These are phyloP conservation scores for Gandaritis pyraliata DNA, from an alignment of 2,888 invertebrate species.

Conservation along the genomic window DNA sequence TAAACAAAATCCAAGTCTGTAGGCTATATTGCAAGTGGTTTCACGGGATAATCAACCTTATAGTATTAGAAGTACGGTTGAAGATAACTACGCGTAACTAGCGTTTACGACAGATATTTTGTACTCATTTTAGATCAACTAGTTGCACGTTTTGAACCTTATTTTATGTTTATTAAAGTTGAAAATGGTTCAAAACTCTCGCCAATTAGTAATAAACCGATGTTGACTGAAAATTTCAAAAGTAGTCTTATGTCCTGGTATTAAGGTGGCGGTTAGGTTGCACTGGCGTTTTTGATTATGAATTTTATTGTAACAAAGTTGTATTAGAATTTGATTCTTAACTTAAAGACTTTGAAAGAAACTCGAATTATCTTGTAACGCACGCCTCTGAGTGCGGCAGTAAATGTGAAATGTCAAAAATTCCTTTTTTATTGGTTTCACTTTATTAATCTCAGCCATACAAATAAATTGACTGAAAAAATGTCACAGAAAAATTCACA, in stretches of 20 bases:
- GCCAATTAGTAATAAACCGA: too few species aligned
- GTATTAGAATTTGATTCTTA: slow-evolving; percentile 6
- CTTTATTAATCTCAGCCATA: neutral
- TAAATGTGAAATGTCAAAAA: too few species aligned
- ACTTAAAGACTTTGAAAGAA: neutral
- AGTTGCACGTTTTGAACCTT: too few species aligned
- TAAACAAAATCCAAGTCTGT: neutral
- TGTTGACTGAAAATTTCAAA: too few species aligned
- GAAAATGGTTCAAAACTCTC: too few species aligned
- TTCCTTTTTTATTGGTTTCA: neutral
- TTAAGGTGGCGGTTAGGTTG: too few species aligned
- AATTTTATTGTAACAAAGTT: neutral
- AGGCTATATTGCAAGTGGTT: slow-evolving; percentile 64
- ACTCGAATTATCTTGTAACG: too few species aligned
- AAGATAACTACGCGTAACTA: slow-evolving; percentile 61
- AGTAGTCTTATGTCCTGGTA: too few species aligned
- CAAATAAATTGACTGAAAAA: neutral
- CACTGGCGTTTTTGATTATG: too few species aligned
- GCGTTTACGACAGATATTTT: slow-evolving; percentile 41
- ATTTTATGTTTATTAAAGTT: too few species aligned
- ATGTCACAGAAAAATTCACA: neutral
- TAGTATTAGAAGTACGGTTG: slow-evolving; percentile 44
- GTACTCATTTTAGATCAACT: neutral
- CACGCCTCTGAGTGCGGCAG: too few species aligned
- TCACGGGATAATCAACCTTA: slow-evolving; percentile 24